A percentile compares a stretch with the other conserved stretches of the same genome.
These are phyloP conservation scores for Phortica okadai DNA, from an alignment of 2,888 invertebrate genomes.

Conservation along the genomic window DNA sequence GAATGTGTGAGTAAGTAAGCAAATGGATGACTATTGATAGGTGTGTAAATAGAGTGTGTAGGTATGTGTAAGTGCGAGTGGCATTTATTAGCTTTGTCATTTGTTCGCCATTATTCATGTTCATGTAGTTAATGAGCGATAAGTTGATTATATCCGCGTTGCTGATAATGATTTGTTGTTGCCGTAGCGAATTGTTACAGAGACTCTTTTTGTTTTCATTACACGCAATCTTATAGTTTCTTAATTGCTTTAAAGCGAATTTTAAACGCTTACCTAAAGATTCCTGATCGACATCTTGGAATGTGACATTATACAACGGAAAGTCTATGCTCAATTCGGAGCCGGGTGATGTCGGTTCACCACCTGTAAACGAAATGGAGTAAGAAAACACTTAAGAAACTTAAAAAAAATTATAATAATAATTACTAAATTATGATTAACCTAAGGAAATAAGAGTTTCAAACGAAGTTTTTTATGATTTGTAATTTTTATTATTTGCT, in stretches of 20 bases:
- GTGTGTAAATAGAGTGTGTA: too few relatives aligned
- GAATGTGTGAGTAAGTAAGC: too few relatives aligned
- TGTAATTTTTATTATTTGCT: neutral
- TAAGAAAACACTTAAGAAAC: slow-evolving; percentile 35
- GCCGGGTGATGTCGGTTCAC: slow-evolving; percentile 37
- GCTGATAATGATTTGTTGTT: neutral
- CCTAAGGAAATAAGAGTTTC: slow-evolving; percentile 29
- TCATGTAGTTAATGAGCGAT: too few relatives aligned
- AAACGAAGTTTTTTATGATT: neutral
- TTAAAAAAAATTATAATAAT: slow-evolving; percentile 18
- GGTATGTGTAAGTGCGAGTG: too few relatives aligned
- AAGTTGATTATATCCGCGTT: too few relatives aligned
- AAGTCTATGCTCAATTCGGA: slow-evolving; percentile 45
- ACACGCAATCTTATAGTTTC: neutral
- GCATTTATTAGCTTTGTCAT: too few relatives aligned
- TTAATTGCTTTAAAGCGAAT: neutral
- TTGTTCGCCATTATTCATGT: too few relatives aligned
- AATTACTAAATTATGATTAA: slow-evolving; percentile 29
- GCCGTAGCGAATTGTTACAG: too few relatives aligned
- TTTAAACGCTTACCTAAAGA: slow-evolving; percentile 51
- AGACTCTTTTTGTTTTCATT: neutral
- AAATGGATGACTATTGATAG: too few relatives aligned
- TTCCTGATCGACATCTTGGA: slow-evolving; percentile 37
- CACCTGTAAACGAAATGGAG: slow-evolving; percentile 38
- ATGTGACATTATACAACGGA: slow-evolving; percentile 2